Conservation (phyloP, 1,140 invertebrate genomes). For the Phortica variegata region DNA sequence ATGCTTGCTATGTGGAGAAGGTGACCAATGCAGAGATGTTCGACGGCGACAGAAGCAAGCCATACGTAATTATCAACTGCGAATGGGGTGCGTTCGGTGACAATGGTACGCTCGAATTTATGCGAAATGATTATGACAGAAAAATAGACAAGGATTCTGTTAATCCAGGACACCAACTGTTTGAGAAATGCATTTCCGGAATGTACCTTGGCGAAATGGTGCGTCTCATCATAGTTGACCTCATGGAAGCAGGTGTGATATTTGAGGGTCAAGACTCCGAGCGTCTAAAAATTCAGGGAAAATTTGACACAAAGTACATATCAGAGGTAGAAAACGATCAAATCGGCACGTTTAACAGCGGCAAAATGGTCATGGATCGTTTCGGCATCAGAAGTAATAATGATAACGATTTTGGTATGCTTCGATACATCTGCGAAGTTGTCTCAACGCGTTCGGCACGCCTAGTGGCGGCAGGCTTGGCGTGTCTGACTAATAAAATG, state of each 20-base stretch:
- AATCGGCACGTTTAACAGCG: conserved; percentile 74
- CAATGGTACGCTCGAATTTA: conserved; percentile 62
- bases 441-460: conserved; percentile 90
- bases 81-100: conserved; percentile 98
- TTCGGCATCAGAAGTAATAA: conserved; percentile 72
- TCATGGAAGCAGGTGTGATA: conserved; percentile 40
- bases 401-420: conserved; percentile 81
- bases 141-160: conserved; percentile 82
- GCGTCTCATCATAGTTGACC: conserved; percentile 53
- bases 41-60: conserved; percentile 60
- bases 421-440: conserved; percentile 86
- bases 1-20: conserved; percentile 95
- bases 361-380: conserved; percentile 80
- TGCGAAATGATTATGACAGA: conserved; percentile 83
- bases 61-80: conserved; percentile 84
- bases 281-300: conserved; percentile 5
- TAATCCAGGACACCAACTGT: conserved; percentile 75
- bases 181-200: conserved; percentile 91
- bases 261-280: conserved; percentile 18
- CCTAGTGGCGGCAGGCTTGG: conserved; percentile 86
- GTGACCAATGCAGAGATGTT: conserved; percentile 59
- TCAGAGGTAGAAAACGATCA: conserved; percentile 94
- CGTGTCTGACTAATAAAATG: conserved; percentile 83
- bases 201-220: conserved; percentile 89
- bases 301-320: conserved; percentile 87